Evolutionary conservation across 2,888 invertebrate species (phyloP), one percentile per base, ranked within the genome.

Genomic region (Trissolcus brochymenae): DNA sequence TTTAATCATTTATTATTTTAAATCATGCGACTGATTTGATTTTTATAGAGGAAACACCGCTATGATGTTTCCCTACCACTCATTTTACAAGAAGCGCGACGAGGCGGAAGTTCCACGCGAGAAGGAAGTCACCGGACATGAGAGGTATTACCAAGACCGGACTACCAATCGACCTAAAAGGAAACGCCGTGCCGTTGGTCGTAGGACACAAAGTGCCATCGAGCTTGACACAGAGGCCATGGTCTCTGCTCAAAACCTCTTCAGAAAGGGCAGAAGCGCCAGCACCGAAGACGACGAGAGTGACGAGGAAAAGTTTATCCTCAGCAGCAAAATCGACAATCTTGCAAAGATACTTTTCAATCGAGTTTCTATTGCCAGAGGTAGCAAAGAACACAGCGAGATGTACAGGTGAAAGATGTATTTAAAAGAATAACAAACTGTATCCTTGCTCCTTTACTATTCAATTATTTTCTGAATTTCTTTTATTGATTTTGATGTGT

Each of bases 101-200:
- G 82, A 91, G 91, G 25, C 90, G 87, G 80, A 92, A 89, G 78
- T 76, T 3, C 81, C 82, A 57, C 82, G 84, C 0, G 84, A 91
- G 90, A 80, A 91, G 0, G 92, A 93, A 83, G 93, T 94, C 1
- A 95, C 95, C 6, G 95, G 95, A 0, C 95, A 95, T 83, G 95
- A 95, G 84, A 91, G 95, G 82, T 95, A 95, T 87, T 95, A 94
- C 83, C 94, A 94, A 85, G 93, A 93, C 71, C 90, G 94, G 0
- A 91, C 92, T 1, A 88, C 90, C 14, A 35, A 35, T 35, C 35
- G 46, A 46, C 90, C 91, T 83, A 89, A 90, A 85, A 90, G 85
- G 35, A 84, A 84, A 84, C 87, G 90, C 80, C 81, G 75, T 17
- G 80, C 82, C 4, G 84, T 83, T 4, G 86, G 83, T 68, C 84